Conservation (phyloP, 1,140 invertebrate species). For the Daktulosphaira vitifoliae region DNA sequence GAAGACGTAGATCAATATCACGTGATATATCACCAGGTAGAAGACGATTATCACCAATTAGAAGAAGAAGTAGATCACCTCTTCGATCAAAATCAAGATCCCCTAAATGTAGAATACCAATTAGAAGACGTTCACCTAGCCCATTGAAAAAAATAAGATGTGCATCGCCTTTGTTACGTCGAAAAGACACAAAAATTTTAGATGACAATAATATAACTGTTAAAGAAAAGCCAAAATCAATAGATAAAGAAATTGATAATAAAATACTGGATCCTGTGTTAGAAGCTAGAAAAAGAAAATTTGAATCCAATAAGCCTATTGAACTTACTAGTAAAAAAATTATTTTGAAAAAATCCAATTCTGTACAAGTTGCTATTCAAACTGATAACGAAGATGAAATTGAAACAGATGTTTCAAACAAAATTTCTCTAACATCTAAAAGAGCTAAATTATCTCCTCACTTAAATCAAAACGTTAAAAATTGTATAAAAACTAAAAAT, state of each 20-base stretch:
- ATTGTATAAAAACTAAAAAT: conserved; percentile 13
- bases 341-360: conserved; percentile 19
- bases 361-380: conserved; percentile 28
- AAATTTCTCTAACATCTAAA: not conserved
- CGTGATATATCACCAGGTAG: conserved; percentile 6
- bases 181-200: conserved; percentile 11
- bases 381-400: conserved; percentile 10
- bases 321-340: conserved; percentile 32
- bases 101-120: not conserved
- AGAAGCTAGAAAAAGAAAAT: conserved; percentile 34
- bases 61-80: conserved; percentile 27
- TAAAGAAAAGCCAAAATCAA: conserved; percentile 1
- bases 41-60: conserved; percentile 25
- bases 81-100: conserved; percentile 20
- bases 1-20: conserved; percentile 19
- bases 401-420: not conserved
- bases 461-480: not conserved
- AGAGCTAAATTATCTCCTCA: not conserved
- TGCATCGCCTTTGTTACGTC: not conserved
- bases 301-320: conserved; percentile 31
- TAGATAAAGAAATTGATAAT: not conserved
- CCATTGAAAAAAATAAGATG: conserved; percentile 20
- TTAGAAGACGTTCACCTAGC: conserved; percentile 23
- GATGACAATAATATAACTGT: conserved; percentile 9
- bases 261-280: conserved; percentile 21